Conservation (phyloP, 92 coral and sea anemone species). For the Phenganax marumi region DNA sequence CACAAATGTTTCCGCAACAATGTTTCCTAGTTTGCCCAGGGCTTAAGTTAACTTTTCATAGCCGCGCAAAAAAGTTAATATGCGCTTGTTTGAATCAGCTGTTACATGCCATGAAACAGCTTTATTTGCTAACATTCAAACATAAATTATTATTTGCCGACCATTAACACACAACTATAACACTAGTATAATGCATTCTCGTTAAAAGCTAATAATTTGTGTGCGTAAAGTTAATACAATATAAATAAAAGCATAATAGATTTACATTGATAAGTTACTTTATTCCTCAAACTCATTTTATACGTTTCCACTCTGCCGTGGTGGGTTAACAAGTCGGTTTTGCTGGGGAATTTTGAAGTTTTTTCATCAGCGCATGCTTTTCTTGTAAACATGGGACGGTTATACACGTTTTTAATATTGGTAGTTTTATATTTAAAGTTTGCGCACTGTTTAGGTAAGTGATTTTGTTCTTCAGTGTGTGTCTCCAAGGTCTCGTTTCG, state of each 20-base stretch:
- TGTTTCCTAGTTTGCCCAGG: no score
- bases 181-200: not conserved
- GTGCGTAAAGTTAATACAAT: not conserved
- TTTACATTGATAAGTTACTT: not conserved
- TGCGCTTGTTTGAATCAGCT: no score
- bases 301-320: not conserved
- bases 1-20: no score
- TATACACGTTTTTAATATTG: conserved; percentile 20
- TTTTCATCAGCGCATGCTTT: not conserved
- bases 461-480: no score
- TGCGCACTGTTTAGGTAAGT: conserved; percentile 31
- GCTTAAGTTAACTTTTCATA: no score
- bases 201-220: not conserved
- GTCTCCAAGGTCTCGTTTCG: no score
- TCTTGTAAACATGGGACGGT: not conserved
- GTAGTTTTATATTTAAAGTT: conserved; percentile 24
- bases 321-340: not conserved
- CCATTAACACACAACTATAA: not conserved
- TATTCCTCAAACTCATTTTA: not conserved
- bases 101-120: not conserved
- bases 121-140: not conserved
- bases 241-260: not conserved
- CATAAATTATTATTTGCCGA: not conserved
- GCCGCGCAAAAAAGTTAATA: no score
- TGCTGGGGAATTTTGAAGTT: conserved; percentile 1